phyloP scores from a whole-genome alignment of 2,888 invertebrate species.

The Yponomeuta malinellus region DNA sequence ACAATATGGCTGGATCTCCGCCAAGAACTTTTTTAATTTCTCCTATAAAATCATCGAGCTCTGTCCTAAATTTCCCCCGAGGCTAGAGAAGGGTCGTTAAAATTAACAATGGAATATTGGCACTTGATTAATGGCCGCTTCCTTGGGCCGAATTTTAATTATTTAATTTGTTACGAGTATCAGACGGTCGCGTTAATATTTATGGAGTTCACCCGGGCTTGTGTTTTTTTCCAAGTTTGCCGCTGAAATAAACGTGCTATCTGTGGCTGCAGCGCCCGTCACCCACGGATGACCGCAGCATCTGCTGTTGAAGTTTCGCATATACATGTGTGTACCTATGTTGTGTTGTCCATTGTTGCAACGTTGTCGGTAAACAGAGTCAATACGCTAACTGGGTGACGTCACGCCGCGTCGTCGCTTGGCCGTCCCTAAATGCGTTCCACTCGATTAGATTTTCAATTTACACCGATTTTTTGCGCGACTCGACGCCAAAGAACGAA shows the following conservation, averaged over 20 bases:
- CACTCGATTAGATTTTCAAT: constrained; percentile 13
- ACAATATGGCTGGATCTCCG: neutral
- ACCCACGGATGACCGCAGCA: neutral
- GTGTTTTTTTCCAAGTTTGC: neutral
- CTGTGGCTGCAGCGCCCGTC: neutral
- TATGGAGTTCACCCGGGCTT: neutral
- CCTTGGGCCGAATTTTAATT: constrained; percentile 28
- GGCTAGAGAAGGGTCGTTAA: constrained; percentile 31
- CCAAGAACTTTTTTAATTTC: constrained; percentile 66
- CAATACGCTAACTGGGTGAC: neutral
- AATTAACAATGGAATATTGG: constrained; percentile 58
- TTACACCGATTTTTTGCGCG: constrained; percentile 12
- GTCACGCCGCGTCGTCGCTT: neutral
- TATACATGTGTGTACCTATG: neutral
- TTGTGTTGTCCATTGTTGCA: neutral
- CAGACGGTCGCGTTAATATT: neutral
- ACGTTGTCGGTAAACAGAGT: neutral
- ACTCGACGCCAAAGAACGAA: constrained; percentile 4
- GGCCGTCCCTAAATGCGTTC: neutral
- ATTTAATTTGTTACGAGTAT: constrained; percentile 11
- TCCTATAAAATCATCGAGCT: constrained; percentile 41
- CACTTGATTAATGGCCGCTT: constrained; percentile 44
- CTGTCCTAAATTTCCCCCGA: constrained; percentile 20
- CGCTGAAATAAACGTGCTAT: neutral
- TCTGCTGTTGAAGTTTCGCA: neutral